phyloP scores from a whole-genome alignment of 30 jellyfish, hydroid and myxozoan genomes.

The Mastigias papua region DNA sequence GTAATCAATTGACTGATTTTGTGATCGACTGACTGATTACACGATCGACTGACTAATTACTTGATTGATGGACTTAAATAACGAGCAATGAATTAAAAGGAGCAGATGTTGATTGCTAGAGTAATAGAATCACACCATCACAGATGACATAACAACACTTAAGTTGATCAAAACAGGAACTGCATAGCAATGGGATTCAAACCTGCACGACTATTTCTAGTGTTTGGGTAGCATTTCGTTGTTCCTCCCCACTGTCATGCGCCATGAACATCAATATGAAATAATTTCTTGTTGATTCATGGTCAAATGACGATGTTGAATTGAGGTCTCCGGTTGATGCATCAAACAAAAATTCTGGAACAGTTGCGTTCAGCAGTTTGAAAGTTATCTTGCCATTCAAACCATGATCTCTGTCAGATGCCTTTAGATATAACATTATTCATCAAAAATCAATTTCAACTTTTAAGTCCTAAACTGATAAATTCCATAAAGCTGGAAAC shows the following conservation, averaged over 20 bases:
- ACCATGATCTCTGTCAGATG: constrained; percentile 87
- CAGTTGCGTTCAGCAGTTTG: constrained; percentile 11
- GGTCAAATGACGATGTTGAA: constrained; percentile 35
- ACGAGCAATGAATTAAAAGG: no score
- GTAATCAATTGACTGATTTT: no score
- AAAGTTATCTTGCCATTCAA: constrained; percentile 50
- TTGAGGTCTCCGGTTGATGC: constrained; percentile 42
- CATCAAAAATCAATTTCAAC: not conserved
- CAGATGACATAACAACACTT: no score
- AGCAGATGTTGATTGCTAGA: no score
- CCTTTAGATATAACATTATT: constrained; percentile 19
- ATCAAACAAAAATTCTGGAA: constrained; percentile 42
- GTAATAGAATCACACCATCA: no score
- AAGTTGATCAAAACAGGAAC: not conserved
- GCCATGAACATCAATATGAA: constrained; percentile 42
- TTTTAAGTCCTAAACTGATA: no score
- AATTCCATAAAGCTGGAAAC: no score
- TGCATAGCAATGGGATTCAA: not conserved
- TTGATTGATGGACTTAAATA: no score
- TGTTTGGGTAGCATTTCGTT: constrained; percentile 5
- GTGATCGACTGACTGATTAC: no score
- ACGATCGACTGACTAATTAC: no score
- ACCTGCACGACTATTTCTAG: constrained; percentile 50
- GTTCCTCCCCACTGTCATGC: constrained; percentile 37
- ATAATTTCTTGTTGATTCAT: constrained; percentile 23